Evolutionary conservation across 1,140 invertebrate species (phyloP), one percentile per base, ranked within the genome.

Genomic region (Listronotus oregonensis): DNA sequence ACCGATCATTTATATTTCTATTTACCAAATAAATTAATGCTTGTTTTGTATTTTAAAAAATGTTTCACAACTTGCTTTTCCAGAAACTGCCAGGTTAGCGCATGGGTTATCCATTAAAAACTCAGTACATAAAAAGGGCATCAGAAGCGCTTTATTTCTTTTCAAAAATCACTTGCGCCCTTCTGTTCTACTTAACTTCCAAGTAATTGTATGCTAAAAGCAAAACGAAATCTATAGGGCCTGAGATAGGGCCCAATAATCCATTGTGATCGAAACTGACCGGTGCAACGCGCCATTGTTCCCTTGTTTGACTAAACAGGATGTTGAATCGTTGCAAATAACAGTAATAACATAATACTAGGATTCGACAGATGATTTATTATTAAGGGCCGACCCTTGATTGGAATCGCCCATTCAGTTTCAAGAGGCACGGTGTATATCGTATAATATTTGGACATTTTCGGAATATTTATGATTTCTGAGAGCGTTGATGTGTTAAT

Each of bases 241-340:
- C 52, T 56, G 52, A 54, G 42, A 69, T 66, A 66, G 68, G 68
- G 64, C 64, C 64, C 52, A 65, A 66, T 60, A 63, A 64, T 46
- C 68, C 52, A 58, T 69, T 74, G 71, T 73, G 67, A 67, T 60
- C 64, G 60, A 52, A 60, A 73, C 72, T 75, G 73, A 75, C 73
- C 73, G 72, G 69, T 74, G 72, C 61, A 74, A 61, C 55, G 67
- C 49, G 40, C 63, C 64, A 65, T 75, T 75, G 73, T 75, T 60
- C 56, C 51, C 65, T 70, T 71, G 69, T 74, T 73, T 74, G 69
- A 68, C 68, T 70, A 69, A 71, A 74, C 73, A 75, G 74, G 71
- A 75, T 75, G 74, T 71, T 70, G 69, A 75, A 74, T 71, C 65
- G 71, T 63, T 73, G 72, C 74, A 73, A 74, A 74, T 75, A 71